Evolutionary conservation across 2,797 vertebrate genomes (phyloP).

Genomic region (Pelodytes ibericus): DNA sequence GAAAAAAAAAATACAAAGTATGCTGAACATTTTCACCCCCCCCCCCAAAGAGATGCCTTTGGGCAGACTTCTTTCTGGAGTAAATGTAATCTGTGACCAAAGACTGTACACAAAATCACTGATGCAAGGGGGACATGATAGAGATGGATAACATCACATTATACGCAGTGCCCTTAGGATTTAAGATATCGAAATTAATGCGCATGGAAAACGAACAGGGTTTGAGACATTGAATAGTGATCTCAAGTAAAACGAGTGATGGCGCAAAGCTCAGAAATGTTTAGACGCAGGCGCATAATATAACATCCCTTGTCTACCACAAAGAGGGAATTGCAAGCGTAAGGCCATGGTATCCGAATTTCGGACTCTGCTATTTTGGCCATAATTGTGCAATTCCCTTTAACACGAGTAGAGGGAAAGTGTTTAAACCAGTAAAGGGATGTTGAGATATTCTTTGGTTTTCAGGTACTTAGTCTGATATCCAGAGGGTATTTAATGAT

Average conservation of each 20-base stretch:
- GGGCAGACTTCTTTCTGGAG: constrained; percentile 24
- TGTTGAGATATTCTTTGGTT: too few species aligned
- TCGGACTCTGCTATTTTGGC: too few species aligned
- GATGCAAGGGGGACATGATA: constrained; percentile 30
- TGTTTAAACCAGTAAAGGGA: too few species aligned
- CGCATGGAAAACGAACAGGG: constrained; percentile 60
- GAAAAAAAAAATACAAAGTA: background rate
- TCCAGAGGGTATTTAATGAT: too few species aligned
- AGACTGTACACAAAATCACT: constrained; percentile 34
- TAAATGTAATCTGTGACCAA: constrained; percentile 44
- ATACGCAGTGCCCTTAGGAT: constrained; percentile 32
- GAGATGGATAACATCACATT: constrained; percentile 36
- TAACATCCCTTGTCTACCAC: too few species aligned
- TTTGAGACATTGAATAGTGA: constrained; percentile 59
- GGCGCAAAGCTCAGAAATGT: background rate
- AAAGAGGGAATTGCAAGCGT: too few species aligned
- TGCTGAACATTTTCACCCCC: constrained; percentile 17
- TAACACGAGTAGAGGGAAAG: too few species aligned
- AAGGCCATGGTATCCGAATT: too few species aligned
- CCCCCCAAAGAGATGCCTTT: background rate
- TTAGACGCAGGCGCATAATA: too few species aligned
- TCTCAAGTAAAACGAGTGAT: constrained; percentile 20
- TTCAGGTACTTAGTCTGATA: too few species aligned
- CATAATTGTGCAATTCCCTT: too few species aligned
- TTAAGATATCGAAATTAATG: constrained; percentile 55